Evolutionary conservation across 2,113 vertebrate genomes (phyloP).

Genomic region (Sialia sialis): DNA sequence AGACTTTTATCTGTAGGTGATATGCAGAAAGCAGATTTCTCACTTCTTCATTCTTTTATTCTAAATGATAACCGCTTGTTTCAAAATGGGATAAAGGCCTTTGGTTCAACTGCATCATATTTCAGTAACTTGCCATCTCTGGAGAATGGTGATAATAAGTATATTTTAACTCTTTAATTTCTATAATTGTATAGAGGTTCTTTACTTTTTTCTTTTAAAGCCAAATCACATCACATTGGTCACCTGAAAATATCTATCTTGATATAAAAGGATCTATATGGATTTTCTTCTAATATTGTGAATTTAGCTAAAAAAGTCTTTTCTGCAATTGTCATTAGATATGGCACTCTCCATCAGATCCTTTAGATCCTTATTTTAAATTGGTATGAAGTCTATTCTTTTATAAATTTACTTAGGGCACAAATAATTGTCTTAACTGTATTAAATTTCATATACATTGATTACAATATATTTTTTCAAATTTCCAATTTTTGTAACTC

Average conservation of each 20-base stretch:
- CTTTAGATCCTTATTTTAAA: background rate
- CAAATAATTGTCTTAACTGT: background rate
- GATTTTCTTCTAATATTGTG: background rate
- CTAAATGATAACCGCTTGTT: background rate
- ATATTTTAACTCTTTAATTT: background rate
- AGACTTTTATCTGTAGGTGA: background rate
- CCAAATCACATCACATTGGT: background rate
- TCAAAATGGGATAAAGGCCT: background rate
- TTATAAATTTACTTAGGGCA: background rate
- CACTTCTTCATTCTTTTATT: background rate
- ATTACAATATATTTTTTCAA: background rate
- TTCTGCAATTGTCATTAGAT: background rate
- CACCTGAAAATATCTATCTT: background rate
- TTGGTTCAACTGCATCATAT: background rate
- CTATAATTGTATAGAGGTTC: background rate
- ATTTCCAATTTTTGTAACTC: background rate
- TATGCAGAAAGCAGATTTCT: background rate
- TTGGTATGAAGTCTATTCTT: background rate
- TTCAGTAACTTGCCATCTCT: background rate
- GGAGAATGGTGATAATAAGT: background rate
- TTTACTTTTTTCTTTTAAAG: background rate
- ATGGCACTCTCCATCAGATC: background rate
- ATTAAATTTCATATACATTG: background rate
- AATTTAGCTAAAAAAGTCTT: background rate
- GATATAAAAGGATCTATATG: background rate